Base-by-base conservation (phyloP, 2,113 vertebrate species). In the Sceloporus undulatus region DNA sequence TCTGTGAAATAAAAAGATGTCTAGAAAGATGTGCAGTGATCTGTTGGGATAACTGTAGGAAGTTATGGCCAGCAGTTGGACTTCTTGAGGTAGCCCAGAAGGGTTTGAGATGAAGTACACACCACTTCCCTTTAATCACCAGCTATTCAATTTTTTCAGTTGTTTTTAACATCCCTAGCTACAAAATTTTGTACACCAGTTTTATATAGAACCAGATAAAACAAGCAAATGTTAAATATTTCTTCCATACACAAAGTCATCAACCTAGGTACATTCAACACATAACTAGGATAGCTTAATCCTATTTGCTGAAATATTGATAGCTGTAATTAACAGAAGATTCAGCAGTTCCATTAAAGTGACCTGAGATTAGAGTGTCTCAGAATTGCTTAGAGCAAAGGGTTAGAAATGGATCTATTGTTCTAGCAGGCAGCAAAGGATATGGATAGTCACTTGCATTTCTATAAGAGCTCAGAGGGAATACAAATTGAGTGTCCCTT, bases 261-360 rank as follows among this genome's bases (percentile, higher is more conserved):
- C 1, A 77, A 66, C 29, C 68, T 9, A 0, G 76, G 65, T 54
- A 9, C 19, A 0, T 2, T 19, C 73, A 27, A 82, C 91, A 83
- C 13, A 0, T 29, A 77, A 66, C 79, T 1, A 4, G 25, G 65
- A 74, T 48, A 59, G 54, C 23, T 16, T 94, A 94, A 94, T 94
- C 92, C 92, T 92, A 42, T 92, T 94, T 93, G 62, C 25, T 74
- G 87, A 88, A 89, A 52, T 13, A 62, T 86, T 74, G 11, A 85
- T 94, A 92, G 93, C 87, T 93, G 91, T 91, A 94, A 87, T 91
- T 92, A 91, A 82, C 54, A 66, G 79, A 79, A 42, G 27, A 82
- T 79, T 21, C 90, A 92, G 93, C 71, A 75, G 88, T 92, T 89
- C 95, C 91, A 94, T 95, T 94, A 94, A 95, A 95, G 88, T 68